Conservation (phyloP, 2,113 vertebrate species). For the Tichodroma muraria region DNA sequence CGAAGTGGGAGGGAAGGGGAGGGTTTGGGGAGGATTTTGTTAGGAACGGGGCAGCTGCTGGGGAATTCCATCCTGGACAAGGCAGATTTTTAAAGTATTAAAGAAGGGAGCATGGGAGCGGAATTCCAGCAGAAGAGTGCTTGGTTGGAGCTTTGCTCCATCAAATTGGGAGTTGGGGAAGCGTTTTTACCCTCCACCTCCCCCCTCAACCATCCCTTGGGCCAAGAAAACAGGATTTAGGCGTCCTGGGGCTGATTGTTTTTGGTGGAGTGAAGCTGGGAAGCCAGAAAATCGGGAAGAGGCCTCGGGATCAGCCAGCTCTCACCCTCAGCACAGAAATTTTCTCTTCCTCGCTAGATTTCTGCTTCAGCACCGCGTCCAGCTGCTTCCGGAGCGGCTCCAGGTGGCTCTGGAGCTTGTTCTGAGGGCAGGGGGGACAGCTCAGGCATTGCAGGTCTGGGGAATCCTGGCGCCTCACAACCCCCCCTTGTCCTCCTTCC, state of each 20-base stretch:
- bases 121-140: neutral
- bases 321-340: slow-evolving; percentile 65
- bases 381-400: slow-evolving; percentile 68
- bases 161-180: neutral
- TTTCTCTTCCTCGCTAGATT: slow-evolving; percentile 67
- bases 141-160: too few species aligned
- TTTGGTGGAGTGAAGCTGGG: too few species aligned
- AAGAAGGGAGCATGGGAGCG: neutral
- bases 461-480: too few species aligned
- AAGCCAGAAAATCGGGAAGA: neutral
- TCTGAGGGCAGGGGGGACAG: neutral
- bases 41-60: neutral
- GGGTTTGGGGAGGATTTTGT: neutral
- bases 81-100: neutral
- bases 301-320: too few species aligned
- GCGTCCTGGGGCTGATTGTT: neutral
- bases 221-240: neutral
- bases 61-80: neutral
- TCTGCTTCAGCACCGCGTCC: slow-evolving; percentile 67
- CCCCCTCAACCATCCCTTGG: too few species aligned
- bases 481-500: too few species aligned
- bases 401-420: slow-evolving; percentile 70
- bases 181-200: too few species aligned
- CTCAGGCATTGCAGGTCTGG: neutral
- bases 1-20: too few species aligned